A percentile compares a stretch with the other conserved stretches of the same genome.
These are phyloP conservation scores for Pollachius pollachius DNA, from an alignment of 2,113 vertebrate species.

Conservation along the genomic window DNA sequence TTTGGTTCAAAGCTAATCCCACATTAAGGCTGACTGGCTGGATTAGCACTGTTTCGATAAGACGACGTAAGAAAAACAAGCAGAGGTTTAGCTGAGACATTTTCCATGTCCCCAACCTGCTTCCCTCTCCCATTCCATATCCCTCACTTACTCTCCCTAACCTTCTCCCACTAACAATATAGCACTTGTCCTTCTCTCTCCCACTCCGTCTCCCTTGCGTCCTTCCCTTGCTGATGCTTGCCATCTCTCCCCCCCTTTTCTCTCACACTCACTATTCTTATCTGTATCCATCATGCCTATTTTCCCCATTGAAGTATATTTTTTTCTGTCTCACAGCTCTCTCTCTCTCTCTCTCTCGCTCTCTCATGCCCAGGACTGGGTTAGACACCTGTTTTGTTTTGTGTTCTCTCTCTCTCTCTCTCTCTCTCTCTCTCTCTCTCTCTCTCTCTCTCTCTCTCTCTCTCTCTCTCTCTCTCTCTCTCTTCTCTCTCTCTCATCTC, in stretches of 20 bases:
- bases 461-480: constrained; percentile 8
- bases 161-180: background rate
- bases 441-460: background rate
- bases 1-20: constrained; percentile 22
- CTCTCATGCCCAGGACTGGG: background rate
- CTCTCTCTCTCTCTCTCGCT: background rate
- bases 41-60: constrained; percentile 30
- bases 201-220: background rate
- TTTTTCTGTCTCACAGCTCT: too few species aligned
- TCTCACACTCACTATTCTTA: too few species aligned
- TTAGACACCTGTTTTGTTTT: constrained; percentile 41
- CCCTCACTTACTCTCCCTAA: constrained; percentile 20
- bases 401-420: too few species aligned
- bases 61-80: constrained; percentile 26
- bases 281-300: too few species aligned
- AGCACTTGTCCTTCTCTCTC: background rate
- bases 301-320: too few species aligned
- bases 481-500: constrained; percentile 6
- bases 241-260: too few species aligned
- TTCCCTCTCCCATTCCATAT: constrained; percentile 16
- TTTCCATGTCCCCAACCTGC: constrained; percentile 15
- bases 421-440: too few species aligned
- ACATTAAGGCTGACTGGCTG: constrained; percentile 31
- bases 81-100: constrained; percentile 16
- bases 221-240: background rate